Conservation (phyloP, 2,888 invertebrate genomes). For the Stenichneumon culpator region DNA sequence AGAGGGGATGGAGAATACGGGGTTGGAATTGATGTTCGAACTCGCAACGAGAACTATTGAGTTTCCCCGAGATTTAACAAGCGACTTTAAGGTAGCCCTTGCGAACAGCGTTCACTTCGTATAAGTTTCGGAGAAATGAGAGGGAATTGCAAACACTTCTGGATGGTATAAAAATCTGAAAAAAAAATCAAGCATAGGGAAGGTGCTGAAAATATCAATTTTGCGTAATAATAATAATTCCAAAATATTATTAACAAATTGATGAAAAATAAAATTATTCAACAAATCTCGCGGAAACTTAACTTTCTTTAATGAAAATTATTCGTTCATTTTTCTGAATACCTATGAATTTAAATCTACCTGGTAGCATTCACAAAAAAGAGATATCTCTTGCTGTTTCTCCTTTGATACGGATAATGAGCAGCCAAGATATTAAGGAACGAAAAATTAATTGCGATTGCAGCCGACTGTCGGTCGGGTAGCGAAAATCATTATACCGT, state of each 20-base stretch:
- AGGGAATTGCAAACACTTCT: too few relatives aligned
- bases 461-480: not conserved
- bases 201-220: too few relatives aligned
- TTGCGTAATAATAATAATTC: too few relatives aligned
- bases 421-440: slow-evolving; percentile 13
- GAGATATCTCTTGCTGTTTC: not conserved
- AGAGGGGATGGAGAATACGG: not conserved
- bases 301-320: too few relatives aligned
- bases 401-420: not conserved
- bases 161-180: too few relatives aligned
- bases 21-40: slow-evolving; percentile 12
- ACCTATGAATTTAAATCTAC: not conserved
- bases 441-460: slow-evolving; percentile 22
- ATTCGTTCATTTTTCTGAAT: too few relatives aligned
- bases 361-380: not conserved
- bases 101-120: too few relatives aligned
- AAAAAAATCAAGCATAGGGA: too few relatives aligned
- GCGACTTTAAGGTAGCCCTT: not conserved
- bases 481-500: slow-evolving; percentile 1
- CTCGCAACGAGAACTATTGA: slow-evolving; percentile 17
- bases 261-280: too few relatives aligned
- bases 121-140: too few relatives aligned
- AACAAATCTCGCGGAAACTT: too few relatives aligned
- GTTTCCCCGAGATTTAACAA: slow-evolving; percentile 21
- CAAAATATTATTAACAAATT: too few relatives aligned